These are phyloP conservation scores for Pandemis corylana DNA, from an alignment of 2,888 invertebrate genomes.

Conservation along the genomic window DNA sequence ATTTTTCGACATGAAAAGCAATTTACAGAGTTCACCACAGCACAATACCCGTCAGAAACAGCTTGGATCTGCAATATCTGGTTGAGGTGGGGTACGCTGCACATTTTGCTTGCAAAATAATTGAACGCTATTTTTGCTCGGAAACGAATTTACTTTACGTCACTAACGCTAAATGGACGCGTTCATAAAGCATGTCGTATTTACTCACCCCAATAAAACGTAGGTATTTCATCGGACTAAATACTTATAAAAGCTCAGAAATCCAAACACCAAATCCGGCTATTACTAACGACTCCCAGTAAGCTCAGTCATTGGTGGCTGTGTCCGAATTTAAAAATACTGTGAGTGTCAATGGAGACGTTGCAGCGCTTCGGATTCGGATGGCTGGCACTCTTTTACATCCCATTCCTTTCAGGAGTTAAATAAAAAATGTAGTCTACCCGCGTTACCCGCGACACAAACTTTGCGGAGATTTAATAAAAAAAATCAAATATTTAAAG, in stretches of 20 bases:
- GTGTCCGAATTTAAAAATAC: background rate
- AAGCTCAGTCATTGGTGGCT: background rate
- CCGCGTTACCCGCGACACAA: too few relatives aligned
- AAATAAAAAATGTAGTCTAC: constrained; percentile 35
- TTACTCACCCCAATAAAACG: background rate
- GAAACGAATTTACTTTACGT: constrained; percentile 45
- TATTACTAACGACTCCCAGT: background rate
- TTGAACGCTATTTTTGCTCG: constrained; percentile 57
- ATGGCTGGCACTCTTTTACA: constrained; percentile 22
- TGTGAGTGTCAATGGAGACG: background rate
- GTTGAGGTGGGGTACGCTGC: constrained; percentile 65
- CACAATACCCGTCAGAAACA: constrained; percentile 78
- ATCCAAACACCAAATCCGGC: background rate
- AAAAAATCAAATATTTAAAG: constrained; percentile 50
- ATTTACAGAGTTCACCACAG: constrained; percentile 80
- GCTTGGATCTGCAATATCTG: constrained; percentile 76
- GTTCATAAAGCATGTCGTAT: constrained; percentile 6
- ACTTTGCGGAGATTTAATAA: constrained; percentile 9
- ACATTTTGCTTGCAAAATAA: constrained; percentile 66
- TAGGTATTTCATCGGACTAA: background rate
- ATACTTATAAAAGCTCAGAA: background rate
- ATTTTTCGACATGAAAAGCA: constrained; percentile 82
- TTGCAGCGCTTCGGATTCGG: constrained; percentile 13
- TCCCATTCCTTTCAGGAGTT: constrained; percentile 34
- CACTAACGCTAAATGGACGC: constrained; percentile 42